Base-by-base conservation (phyloP, 2,113 vertebrate species). In the Ammospiza nelsoni region DNA sequence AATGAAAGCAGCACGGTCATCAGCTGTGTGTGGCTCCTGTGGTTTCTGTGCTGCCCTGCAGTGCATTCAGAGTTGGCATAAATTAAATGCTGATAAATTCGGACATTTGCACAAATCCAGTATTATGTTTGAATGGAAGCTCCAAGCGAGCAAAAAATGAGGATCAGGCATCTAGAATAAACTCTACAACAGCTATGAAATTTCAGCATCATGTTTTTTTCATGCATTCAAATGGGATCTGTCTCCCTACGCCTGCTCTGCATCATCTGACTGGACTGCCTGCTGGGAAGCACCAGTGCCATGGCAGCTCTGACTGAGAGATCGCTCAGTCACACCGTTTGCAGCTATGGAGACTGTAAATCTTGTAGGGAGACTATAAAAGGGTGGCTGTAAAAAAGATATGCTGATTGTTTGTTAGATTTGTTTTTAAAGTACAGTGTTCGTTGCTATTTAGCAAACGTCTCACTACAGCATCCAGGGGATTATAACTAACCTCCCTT, bases 171-270 rank as follows among this genome's bases (percentile, higher is more conserved):
- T 80, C 94, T 79, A 84, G 87, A 97, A 96, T 86, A 86, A 90
- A 87, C 81, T 61, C 85, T 77, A 79, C 95, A 95, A 92, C 92
- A 89, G 83, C 93, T 96, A 97, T 95, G 88, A 95, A 94, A 97
- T 95, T 95, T 95, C 88, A 94, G 95, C 84, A 95, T 95, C 92
- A 93, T 97, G 95, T 95, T 97, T 97, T 94, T 96, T 96, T 97
- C 92, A 97, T 97, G 96, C 95, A 94, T 96, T 97, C 94, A 97
- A 97, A 97, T 94, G 84, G 95, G 91, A 96, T 96, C 94, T 96
- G 94, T 89, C 91, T 95, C 69, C 71, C 89, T 90, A 46, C 2
- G 73, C 90, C 90, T 96, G 80, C 72, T 92, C 92, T 69, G 85
- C 92, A 87, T 88, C 95, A 95, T 96, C 96, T 78, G 90, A 91